Percentiles rank a stretch among this genome's conserved stretches.
Conservation (phyloP, 2,797 vertebrate species). For the Spatula versicolor region DNA sequence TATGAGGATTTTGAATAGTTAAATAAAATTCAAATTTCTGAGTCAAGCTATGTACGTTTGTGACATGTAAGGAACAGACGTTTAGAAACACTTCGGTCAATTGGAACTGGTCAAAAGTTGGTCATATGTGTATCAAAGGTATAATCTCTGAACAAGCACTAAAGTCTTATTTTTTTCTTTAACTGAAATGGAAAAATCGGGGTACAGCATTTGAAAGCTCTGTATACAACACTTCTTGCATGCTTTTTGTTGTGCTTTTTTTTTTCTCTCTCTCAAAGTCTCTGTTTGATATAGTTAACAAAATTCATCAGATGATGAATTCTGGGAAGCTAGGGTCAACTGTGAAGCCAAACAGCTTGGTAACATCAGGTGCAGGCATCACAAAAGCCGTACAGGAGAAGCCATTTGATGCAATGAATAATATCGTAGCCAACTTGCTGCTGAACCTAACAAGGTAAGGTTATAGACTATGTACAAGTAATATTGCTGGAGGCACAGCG, state of each 20-base stretch:
- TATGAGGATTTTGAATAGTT: neutral
- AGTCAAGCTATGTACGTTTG: neutral
- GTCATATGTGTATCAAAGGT: neutral
- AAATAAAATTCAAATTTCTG: neutral
- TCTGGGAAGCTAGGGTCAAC: slow-evolving; percentile 79
- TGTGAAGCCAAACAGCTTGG: slow-evolving; percentile 82
- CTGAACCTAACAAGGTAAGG: slow-evolving; percentile 93
- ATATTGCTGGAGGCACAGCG: neutral
- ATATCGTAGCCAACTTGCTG: slow-evolving; percentile 94
- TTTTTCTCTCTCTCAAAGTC: slow-evolving; percentile 79
- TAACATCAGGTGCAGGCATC: slow-evolving; percentile 83
- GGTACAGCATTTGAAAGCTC: neutral
- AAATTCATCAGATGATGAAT: slow-evolving; percentile 86
- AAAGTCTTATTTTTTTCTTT: neutral
- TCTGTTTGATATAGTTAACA: slow-evolving; percentile 92
- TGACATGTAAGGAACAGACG: neutral
- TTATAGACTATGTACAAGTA: neutral
- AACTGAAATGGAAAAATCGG: neutral
- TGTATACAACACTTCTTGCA: neutral
- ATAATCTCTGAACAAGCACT: neutral
- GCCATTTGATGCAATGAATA: slow-evolving; percentile 97
- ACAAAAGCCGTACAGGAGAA: slow-evolving; percentile 79
- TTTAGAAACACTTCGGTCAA: neutral
- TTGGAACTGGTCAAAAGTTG: neutral
- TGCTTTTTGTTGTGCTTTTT: neutral